Percentiles rank a stretch among this genome's conserved stretches.
phyloP scores from a whole-genome alignment of 2,888 invertebrate genomes.

The Andrena minutula region DNA sequence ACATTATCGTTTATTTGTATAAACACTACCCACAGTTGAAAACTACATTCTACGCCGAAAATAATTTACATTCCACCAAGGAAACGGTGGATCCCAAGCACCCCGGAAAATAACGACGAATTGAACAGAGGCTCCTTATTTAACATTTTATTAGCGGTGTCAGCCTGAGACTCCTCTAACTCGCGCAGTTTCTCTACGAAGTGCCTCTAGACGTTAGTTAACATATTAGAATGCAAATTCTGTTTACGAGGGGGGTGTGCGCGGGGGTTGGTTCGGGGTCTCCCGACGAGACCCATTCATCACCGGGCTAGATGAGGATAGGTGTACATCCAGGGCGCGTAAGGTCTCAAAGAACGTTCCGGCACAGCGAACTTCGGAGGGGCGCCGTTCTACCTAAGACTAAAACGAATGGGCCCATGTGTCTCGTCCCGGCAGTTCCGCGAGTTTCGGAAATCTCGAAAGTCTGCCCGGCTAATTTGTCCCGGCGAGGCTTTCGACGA shows the following conservation, averaged over 20 bases:
- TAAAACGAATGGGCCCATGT: conserved; percentile 59
- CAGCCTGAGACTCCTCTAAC: conserved; percentile 5
- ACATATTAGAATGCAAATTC: conserved; percentile 69
- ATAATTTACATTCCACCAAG: too few relatives aligned
- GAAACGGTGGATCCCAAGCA: too few relatives aligned
- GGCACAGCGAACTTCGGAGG: conserved; percentile 38
- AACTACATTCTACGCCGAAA: too few relatives aligned
- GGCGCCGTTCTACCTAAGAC: conserved; percentile 53
- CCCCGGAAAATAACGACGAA: background rate
- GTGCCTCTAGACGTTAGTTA: conserved; percentile 59
- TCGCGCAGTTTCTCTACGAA: conserved; percentile 45
- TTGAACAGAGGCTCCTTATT: background rate
- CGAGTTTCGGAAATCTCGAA: conserved; percentile 63
- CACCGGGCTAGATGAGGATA: conserved; percentile 59
- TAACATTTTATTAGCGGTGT: conserved; percentile 29
- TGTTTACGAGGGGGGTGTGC: conserved; percentile 56
- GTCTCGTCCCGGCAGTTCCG: conserved; percentile 37
- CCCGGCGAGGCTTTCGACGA: conserved; percentile 50
- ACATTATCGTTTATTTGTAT: too few relatives aligned
- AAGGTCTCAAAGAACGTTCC: conserved; percentile 57
- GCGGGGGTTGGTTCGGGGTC: conserved; percentile 51
- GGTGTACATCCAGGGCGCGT: conserved; percentile 37
- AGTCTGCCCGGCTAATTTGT: conserved; percentile 65
- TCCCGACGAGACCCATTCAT: conserved; percentile 64
- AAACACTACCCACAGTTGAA: too few relatives aligned